Base-by-base conservation (phyloP, 2,113 vertebrate species). In the Pseudopipra pipra region DNA sequence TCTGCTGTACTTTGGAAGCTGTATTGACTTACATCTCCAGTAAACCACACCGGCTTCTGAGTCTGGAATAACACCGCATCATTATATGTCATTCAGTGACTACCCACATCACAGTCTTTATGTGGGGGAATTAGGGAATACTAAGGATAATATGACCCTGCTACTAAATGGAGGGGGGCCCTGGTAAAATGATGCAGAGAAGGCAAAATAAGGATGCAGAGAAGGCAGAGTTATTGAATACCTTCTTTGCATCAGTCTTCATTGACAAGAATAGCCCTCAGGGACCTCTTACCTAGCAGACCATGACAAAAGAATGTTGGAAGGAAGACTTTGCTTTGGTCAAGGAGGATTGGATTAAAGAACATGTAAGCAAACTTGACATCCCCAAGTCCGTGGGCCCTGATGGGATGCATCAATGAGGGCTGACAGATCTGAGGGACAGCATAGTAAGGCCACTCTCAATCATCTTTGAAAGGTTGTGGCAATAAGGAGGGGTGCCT, bases 31-130 rank as follows among this genome's bases (percentile, higher is more conserved):
- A 93, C 10, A 19, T 96, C 96, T 97, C 49, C 67, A 96, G 47
- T 77, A 96, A 97, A 95, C 66, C 89, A 91, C 87, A 97, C 44
- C 85, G 59, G 75, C 72, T 96, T 96, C 81, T 97, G 89, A 97
- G 80, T 81, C 85, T 93, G 95, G 49, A 93, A 79, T 74, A 74
- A 77, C 37, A 65, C 0, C 1, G 33, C 91, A 56, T 73, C 62
- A 67, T 96, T 96, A 90, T 74, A 84, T 85, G 85, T 81, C 79
- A 95, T 96, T 96, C 71, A 76, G 80, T 76, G 83, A 92, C 71
- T 95, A 83, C 80, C 95, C 93, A 97, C 93, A 96, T 95, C 92
- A 90, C 84, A 97, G 75, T 56, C 68, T 91, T 49, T 79, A n/a
- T 90, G 72, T 68, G 67, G 81, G 75, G 68, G 71, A 89, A 59